Percentiles rank a stretch among this genome's conserved stretches.
These are phyloP conservation scores for Struthidea cinerea DNA, from an alignment of 2,113 vertebrate genomes.

Conservation along the genomic window DNA sequence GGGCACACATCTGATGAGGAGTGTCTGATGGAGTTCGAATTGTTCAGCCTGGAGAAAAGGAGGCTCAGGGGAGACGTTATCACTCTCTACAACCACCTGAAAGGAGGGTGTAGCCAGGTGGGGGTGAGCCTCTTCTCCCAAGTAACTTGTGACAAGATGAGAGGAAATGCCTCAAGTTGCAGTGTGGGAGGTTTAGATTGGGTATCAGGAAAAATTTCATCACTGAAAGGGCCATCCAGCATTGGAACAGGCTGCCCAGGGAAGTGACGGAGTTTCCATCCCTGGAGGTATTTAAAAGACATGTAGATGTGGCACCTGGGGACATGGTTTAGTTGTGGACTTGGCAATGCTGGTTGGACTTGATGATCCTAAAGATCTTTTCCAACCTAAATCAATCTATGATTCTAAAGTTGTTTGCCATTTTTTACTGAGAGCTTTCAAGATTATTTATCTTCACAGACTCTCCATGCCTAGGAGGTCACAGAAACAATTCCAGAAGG, in stretches of 20 bases:
- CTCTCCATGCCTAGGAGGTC: neutral
- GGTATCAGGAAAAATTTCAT: neutral
- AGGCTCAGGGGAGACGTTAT: neutral
- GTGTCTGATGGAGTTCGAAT: neutral
- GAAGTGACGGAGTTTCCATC: neutral
- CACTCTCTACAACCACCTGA: neutral
- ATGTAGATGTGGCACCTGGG: neutral
- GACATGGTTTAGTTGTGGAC: neutral
- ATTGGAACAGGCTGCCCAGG: neutral
- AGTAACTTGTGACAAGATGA: neutral
- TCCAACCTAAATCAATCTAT: neutral
- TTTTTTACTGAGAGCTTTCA: neutral
- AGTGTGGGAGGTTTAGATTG: neutral
- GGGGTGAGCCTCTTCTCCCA: neutral
- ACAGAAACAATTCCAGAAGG: neutral
- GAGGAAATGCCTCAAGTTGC: neutral
- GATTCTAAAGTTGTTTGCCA: neutral
- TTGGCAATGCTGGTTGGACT: neutral
- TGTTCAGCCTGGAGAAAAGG: neutral
- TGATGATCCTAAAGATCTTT: neutral
- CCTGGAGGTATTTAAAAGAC: neutral
- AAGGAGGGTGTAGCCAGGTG: neutral
- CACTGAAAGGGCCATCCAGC: neutral
- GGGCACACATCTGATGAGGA: rapidly evolving
- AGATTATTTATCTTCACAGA: neutral